Conservation (phyloP, 2,797 vertebrate genomes). For the Pteronotus mesoamericanus region DNA sequence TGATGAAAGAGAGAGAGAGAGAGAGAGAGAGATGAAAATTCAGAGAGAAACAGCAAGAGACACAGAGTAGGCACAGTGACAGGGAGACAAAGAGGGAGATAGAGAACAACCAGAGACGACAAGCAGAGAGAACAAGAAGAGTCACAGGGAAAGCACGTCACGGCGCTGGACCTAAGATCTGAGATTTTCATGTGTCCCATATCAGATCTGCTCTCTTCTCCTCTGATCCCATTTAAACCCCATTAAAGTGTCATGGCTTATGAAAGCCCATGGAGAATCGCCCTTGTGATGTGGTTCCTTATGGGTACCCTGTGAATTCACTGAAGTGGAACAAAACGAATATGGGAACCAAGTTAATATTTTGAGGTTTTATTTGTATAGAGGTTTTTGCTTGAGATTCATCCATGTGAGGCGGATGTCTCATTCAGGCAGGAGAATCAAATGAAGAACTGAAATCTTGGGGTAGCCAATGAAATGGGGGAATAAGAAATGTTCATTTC, state of each 20-base stretch:
- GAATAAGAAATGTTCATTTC: neutral
- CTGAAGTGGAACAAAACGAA: neutral
- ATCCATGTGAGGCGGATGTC: slow-evolving; percentile 26
- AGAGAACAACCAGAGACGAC: neutral
- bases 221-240: neutral
- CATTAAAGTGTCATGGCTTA: neutral
- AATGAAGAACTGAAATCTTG: slow-evolving; percentile 43
- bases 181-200: neutral
- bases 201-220: neutral
- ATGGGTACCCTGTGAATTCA: slow-evolving; percentile 40
- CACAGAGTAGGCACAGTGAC: neutral
- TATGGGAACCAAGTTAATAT: slow-evolving; percentile 34
- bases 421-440: slow-evolving; percentile 33
- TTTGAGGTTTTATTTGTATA: slow-evolving; percentile 47
- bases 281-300: slow-evolving; percentile 49
- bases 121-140: neutral
- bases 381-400: neutral
- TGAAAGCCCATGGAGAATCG: neutral
- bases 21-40: neutral
- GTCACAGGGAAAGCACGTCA: neutral
- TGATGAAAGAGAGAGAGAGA: neutral
- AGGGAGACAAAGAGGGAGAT: neutral
- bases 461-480: neutral
- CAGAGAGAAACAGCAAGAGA: neutral
- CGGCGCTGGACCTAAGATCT: neutral